Percentiles rank a stretch among this genome's conserved stretches.
phyloP scores from a whole-genome alignment of 2,888 invertebrate genomes.

The Bhutanitis thaidina region DNA sequence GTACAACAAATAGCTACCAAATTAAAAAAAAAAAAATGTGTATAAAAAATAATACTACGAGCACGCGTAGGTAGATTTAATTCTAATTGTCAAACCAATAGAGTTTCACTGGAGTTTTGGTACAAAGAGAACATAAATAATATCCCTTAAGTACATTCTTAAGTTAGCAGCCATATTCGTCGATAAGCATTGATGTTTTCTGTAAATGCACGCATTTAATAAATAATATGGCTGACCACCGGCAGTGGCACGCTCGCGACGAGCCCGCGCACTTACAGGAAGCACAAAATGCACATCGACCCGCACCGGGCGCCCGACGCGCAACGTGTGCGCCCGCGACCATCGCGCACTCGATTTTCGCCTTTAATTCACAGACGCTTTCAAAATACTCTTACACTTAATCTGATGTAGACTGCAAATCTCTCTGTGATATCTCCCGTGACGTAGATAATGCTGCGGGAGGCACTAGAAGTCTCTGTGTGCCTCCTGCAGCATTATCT shows the following conservation, averaged over 20 bases:
- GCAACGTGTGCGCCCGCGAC: not conserved
- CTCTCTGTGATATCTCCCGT: too few species aligned
- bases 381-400: too few species aligned
- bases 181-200: slow-evolving; percentile 12
- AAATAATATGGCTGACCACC: slow-evolving; percentile 17
- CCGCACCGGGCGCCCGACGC: not conserved
- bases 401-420: too few species aligned
- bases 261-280: slow-evolving; percentile 19
- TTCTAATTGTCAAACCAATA: slow-evolving; percentile 25
- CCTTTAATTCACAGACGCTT: not conserved
- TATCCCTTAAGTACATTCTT: slow-evolving; percentile 34
- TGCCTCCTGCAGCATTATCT: too few species aligned
- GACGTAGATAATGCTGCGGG: too few species aligned
- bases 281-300: not conserved
- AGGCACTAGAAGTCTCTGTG: too few species aligned
- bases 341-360: not conserved
- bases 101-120: slow-evolving; percentile 34
- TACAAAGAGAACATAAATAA: slow-evolving; percentile 25
- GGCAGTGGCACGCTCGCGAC: slow-evolving; percentile 5
- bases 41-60: slow-evolving; percentile 30
- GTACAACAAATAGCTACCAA: slow-evolving; percentile 26
- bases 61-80: slow-evolving; percentile 21
- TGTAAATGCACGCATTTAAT: slow-evolving; percentile 20
- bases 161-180: slow-evolving; percentile 33
- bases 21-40: slow-evolving; percentile 28